phyloP scores from a whole-genome alignment of 2,113 vertebrate genomes.

The Corvus cornix region DNA sequence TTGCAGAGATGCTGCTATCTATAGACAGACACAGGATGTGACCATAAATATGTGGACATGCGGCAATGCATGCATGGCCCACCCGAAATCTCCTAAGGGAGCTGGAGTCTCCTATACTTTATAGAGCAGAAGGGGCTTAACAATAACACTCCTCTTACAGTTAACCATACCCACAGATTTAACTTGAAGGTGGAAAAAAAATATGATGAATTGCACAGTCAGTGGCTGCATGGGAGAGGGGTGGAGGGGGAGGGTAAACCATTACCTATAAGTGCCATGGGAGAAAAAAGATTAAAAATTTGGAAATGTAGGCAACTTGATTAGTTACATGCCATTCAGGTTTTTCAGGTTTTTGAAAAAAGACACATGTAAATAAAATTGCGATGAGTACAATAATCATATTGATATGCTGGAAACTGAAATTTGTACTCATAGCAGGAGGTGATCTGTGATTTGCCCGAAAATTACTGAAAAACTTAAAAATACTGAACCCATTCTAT shows the following conservation, averaged over 20 bases:
- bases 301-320: not conserved
- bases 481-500: not conserved
- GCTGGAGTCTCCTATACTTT: not conserved
- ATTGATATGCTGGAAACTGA: not conserved
- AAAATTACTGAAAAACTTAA: not conserved
- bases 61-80: not conserved
- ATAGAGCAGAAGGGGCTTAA: not conserved
- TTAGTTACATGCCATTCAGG: not conserved
- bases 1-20: accelerated
- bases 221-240: not conserved
- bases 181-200: not conserved
- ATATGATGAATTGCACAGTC: not conserved
- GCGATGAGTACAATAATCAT: not conserved
- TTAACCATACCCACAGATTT: not conserved
- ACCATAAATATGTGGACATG: not conserved
- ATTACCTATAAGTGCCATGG: not conserved
- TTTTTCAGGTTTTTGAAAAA: not conserved
- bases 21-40: accelerated
- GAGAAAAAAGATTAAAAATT: not conserved
- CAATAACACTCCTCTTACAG: not conserved
- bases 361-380: not conserved
- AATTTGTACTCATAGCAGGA: not conserved
- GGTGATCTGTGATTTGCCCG: not conserved
- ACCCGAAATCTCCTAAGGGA: not conserved
- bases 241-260: not conserved